These are phyloP conservation scores for Didymodactylos carnosus DNA, from an alignment of 2,888 invertebrate species.

Conservation along the genomic window DNA sequence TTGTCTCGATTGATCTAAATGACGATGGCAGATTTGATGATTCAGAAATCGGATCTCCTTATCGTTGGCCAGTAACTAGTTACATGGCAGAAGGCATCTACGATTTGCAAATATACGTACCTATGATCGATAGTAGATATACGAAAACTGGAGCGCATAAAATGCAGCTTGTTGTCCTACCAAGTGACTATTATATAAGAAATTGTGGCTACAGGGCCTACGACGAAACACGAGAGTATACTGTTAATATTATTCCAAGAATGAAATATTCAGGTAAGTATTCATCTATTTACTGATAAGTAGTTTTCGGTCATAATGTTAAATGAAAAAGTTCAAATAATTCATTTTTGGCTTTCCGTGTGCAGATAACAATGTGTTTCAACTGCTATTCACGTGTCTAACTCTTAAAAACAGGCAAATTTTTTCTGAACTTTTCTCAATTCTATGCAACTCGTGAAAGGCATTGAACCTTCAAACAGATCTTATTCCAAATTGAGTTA, in stretches of 20 bases:
- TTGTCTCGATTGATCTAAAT: background rate
- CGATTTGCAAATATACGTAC: background rate
- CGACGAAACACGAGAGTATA: background rate
- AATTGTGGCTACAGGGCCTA: background rate
- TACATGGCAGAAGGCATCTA: background rate
- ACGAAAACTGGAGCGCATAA: background rate
- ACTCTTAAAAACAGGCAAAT: no score
- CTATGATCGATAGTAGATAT: background rate
- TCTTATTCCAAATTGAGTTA: no score
- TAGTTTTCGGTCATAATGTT: no score
- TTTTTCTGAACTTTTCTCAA: no score
- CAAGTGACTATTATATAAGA: background rate
- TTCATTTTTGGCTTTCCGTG: no score
- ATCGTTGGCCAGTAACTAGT: background rate
- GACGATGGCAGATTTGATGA: background rate
- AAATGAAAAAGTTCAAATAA: no score
- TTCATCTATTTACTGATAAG: background rate
- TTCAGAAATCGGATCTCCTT: background rate
- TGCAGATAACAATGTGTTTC: no score
- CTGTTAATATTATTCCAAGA: background rate
- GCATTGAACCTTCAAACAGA: no score
- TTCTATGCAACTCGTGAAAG: no score
- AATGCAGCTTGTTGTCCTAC: background rate
- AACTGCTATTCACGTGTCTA: no score
- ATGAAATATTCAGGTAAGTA: background rate